Evolutionary conservation across 2,888 invertebrate species (phyloP), one percentile per base, ranked within the genome.

Genomic region (Drosophila barbarae): DNA sequence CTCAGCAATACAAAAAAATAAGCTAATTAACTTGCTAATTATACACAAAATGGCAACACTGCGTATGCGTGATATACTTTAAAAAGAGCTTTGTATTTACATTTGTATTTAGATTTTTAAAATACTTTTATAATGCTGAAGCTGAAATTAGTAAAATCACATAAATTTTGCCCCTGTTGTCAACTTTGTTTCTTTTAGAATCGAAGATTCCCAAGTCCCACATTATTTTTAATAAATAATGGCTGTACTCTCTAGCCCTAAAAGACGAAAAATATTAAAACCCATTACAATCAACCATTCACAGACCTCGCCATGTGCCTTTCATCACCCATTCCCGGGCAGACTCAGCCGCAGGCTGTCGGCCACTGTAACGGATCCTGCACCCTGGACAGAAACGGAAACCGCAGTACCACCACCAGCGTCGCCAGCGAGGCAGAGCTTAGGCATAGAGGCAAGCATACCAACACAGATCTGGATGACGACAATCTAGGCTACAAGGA

Each of bases 401-500:
- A 52, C 44, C 74, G 74, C 49, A 69, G 44, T 26, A 38, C 23
- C 7, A 10, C 56, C 9, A 13, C 54, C 15, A 50, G 10, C 38
- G 34, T 26, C 3, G 36, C 35, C 12, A 61, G 63, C 10, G 54
- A 36, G 46, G 65, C 32, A 50, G 63, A 75, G 46, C 63, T 85
- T 23, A 71, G 71, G 30, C 74, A 77, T 52, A 75, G 75, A 69
- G 32, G 21, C 32, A 49, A 49, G 15, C 38, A 44, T 2, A 44
- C 23, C 51, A 28, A 12, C 13, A 46, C 55, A 49, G 26, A 72
- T 69, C 72, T 71, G 69, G 82, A 65, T 2, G 76, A 77, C 10
- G 86, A 87, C 63, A 80, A 72, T 63, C 66, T 87, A 74, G 87
- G 82, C 15, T 87, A 79, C 69, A 77, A 74, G 21, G 87, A 87